phyloP scores from a whole-genome alignment of 2,888 invertebrate species.

The Idaea biselata region DNA sequence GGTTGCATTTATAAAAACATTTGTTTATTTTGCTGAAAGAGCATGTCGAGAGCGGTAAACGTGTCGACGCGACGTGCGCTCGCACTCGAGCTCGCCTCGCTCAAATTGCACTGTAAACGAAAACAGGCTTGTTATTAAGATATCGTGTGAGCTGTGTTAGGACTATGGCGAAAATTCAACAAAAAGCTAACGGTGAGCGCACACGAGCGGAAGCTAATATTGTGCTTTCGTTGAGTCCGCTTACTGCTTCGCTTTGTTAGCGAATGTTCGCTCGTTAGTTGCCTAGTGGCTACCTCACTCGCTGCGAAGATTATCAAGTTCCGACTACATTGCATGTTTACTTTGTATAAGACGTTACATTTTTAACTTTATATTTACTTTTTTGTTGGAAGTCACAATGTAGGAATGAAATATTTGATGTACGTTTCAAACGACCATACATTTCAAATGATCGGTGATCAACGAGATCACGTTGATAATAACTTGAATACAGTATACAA shows the following conservation, averaged over 20 bases:
- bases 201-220: slow-evolving; percentile 4
- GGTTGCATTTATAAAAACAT: not conserved
- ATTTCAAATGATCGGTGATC: no score
- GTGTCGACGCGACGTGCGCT: not conserved
- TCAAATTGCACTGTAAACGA: slow-evolving; percentile 26
- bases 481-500: no score
- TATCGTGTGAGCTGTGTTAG: slow-evolving; percentile 22
- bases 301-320: not conserved
- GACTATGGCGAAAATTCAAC: slow-evolving; percentile 10
- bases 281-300: not conserved
- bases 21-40: slow-evolving; percentile 4
- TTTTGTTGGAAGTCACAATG: no score
- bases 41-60: not conserved
- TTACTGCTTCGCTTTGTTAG: not conserved
- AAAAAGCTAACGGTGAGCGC: slow-evolving; percentile 18
- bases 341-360: not conserved
- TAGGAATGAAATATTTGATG: no score
- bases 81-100: slow-evolving; percentile 2
- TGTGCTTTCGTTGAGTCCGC: slow-evolving; percentile 7
- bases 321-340: not conserved
- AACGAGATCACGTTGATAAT: no score
- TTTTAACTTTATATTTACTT: no score
- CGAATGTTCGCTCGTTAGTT: not conserved
- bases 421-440: no score
- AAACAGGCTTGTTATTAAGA: slow-evolving; percentile 28